Evolutionary conservation across 2,113 vertebrate genomes (phyloP).

Genomic region (Urocolius indicus): DNA sequence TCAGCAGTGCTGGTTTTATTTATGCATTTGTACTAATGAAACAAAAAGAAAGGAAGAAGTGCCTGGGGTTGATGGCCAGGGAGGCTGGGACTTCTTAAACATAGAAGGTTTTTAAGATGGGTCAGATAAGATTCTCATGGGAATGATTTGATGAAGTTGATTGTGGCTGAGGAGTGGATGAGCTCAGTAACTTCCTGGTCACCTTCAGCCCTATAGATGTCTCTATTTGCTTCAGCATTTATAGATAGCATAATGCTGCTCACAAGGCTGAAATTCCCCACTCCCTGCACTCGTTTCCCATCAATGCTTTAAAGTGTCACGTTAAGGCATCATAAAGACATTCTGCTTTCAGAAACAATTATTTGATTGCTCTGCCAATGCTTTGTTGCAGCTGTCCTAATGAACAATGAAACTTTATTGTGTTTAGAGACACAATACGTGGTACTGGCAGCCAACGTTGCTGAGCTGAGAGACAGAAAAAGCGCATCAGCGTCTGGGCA

Average conservation of each 20-base stretch:
- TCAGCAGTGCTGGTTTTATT: neutral
- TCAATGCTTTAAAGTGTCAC: neutral
- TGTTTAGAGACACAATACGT: neutral
- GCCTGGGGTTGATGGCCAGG: neutral
- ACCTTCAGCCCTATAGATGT: neutral
- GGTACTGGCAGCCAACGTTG: fast-evolving
- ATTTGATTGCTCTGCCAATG: fast-evolving
- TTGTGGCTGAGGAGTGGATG: neutral
- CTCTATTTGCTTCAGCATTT: neutral
- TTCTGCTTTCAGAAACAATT: neutral
- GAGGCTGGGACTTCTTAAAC: neutral
- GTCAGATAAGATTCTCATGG: neutral
- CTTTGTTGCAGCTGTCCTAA: neutral
- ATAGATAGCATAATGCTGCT: neutral
- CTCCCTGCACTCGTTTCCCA: neutral
- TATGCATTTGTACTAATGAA: neutral
- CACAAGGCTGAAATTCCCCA: neutral
- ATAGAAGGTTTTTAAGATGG: neutral
- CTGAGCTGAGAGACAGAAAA: neutral
- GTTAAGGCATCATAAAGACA: neutral
- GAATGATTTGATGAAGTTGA: neutral
- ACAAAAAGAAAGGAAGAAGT: neutral
- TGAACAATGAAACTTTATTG: neutral
- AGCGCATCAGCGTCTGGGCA: fast-evolving
- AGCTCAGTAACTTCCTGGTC: neutral